Evolutionary conservation across 2,888 invertebrate genomes (phyloP), one percentile per base, ranked within the genome.

Genomic region (Lysandra bellargus): DNA sequence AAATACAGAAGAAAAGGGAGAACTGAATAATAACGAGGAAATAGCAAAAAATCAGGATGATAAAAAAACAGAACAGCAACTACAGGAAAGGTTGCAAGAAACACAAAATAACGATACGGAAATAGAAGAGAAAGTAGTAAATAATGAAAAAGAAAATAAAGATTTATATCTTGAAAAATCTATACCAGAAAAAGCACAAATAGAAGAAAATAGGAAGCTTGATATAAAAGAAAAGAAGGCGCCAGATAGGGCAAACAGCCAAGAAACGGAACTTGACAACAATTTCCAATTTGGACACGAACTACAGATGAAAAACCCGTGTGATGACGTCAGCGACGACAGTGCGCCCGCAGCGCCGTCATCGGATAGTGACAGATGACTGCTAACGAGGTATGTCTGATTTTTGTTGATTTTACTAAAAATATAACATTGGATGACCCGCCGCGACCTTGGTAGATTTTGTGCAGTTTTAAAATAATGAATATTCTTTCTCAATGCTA

Each of bases 361-460:
- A 40, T 44, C 17, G n/a, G n/a, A 44, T n/a, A 74, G 3, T 74
- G 74, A 74, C 74, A 74, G 74, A 44, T 74, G 44, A 74, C 74
- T 44, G 44, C n/a, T 44, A 74, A 74, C 4, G 23, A 74, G 74
- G 74, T 74, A 23, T 40, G 74, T 44, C n/a, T 40, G 23, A 30
- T 1, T 40, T 40, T 40, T 72, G 30, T 37, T 73, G 17, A 73
- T n/a, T 37, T 40, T 40, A 23, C 74, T 69, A 69, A 12, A n/a
- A 64, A 69, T 69, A 69, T 33, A 17, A 12, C 7, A 69, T 69
- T 69, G 1, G 33, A 14, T 61, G 61, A 61, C 23, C 23, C 23
- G 12, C 6, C 4, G 23, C 30, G 23, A 64, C 64, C 60, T 60
- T 61, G 61, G 57, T 57, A 57, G 57, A 4, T 57, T 57, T 57